Conservation (phyloP, 2,113 vertebrate species). For the human region DNA sequence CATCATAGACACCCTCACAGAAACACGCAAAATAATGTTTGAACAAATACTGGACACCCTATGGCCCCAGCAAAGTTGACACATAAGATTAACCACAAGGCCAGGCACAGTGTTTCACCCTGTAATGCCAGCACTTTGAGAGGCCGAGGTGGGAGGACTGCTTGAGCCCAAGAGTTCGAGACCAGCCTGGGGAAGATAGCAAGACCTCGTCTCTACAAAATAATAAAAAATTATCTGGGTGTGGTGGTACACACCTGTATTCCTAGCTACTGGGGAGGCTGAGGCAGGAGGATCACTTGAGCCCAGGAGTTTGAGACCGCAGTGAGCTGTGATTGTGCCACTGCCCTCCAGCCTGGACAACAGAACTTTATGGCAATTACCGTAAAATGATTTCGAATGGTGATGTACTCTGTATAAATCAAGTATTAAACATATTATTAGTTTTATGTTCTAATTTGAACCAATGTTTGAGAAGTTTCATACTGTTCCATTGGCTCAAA, state of each 20-base stretch:
- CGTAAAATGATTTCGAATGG: background rate
- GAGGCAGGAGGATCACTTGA: background rate
- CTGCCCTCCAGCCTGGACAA: background rate
- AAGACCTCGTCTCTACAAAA: background rate
- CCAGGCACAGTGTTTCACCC: background rate
- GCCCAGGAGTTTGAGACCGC: background rate
- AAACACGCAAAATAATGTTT: background rate
- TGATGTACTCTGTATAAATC: background rate
- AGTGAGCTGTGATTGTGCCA: background rate
- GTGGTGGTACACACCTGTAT: background rate
- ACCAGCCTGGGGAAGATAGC: background rate
- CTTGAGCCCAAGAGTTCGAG: background rate
- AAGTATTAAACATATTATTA: background rate
- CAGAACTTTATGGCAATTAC: background rate
- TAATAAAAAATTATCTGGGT: background rate
- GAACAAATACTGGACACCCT: background rate
- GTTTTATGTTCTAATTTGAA: too few species aligned
- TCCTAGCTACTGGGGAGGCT: background rate
- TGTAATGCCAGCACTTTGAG: background rate
- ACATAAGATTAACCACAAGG: background rate
- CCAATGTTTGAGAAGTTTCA: too few species aligned
- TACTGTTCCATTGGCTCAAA: background rate
- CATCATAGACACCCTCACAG: background rate
- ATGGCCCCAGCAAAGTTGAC: background rate
- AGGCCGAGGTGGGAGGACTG: background rate